phyloP scores from a whole-genome alignment of 2,888 invertebrate genomes.

The Autographa gamma region DNA sequence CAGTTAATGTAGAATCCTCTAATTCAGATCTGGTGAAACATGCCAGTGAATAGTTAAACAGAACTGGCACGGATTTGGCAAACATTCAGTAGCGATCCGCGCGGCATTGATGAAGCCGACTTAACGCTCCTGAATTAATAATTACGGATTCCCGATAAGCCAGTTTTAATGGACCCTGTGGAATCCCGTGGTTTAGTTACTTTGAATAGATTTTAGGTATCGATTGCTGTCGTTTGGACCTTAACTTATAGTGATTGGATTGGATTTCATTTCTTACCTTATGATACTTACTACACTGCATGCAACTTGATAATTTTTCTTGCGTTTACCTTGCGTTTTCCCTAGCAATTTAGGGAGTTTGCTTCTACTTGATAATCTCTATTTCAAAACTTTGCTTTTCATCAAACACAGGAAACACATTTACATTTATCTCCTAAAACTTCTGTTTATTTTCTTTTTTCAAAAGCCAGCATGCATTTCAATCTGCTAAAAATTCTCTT shows the following conservation, averaged over 20 bases:
- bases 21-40: conserved; percentile 68
- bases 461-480: conserved; percentile 18
- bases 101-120: conserved; percentile 39
- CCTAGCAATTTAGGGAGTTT: too few relatives aligned
- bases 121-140: conserved; percentile 61
- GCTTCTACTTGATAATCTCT: too few relatives aligned
- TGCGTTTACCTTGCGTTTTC: too few relatives aligned
- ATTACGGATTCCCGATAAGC: conserved; percentile 52
- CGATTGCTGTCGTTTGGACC: conserved; percentile 26
- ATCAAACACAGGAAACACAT: too few relatives aligned
- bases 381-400: too few relatives aligned
- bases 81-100: conserved; percentile 59
- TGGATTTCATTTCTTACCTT: background rate
- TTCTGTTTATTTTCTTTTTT: background rate
- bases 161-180: conserved; percentile 39
- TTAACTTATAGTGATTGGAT: background rate
- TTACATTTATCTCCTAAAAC: background rate
- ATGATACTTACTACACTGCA: background rate
- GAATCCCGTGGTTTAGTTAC: conserved; percentile 30
- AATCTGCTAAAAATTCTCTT: conserved; percentile 28
- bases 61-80: conserved; percentile 67
- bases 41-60: conserved; percentile 71
- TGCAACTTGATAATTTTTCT: too few relatives aligned
- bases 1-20: conserved; percentile 65
- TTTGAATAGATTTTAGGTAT: conserved; percentile 10